A percentile compares a stretch with the other conserved stretches of the same genome.
phyloP scores from a whole-genome alignment of 2,797 vertebrate genomes.

The Craterocephalus amniculus region DNA sequence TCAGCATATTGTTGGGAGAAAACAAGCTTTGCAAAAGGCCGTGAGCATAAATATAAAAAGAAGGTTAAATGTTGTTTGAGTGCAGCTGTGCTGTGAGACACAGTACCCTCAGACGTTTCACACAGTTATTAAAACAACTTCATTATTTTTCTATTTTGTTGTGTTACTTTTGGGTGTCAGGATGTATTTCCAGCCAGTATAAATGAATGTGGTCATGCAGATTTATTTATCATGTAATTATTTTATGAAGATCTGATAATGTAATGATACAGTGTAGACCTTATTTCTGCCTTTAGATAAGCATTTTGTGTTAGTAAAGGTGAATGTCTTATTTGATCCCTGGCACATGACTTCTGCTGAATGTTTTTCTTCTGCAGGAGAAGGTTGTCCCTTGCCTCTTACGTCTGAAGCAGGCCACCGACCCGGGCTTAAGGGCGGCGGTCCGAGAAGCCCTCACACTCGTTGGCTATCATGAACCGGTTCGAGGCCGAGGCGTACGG shows the following conservation, averaged over 20 bases:
- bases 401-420: conserved; percentile 87
- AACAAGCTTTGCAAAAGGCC: no score
- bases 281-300: neutral
- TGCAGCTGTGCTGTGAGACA: no score
- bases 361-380: conserved; percentile 82
- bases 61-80: no score
- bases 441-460: conserved; percentile 92
- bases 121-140: no score
- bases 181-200: no score
- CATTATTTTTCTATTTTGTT: no score
- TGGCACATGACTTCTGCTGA: conserved; percentile 3
- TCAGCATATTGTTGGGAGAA: neutral
- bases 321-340: no score
- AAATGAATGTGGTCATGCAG: no score
- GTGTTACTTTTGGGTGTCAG: no score
- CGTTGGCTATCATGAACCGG: conserved; percentile 91
- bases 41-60: no score
- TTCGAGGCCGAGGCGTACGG: conserved; percentile 91
- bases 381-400: conserved; percentile 90
- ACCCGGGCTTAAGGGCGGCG: conserved; percentile 90
- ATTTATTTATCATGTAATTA: neutral
- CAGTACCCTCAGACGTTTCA: no score
- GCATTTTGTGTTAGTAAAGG: neutral
- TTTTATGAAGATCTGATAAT: neutral
- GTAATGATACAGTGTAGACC: no score